A percentile compares a stretch with the other conserved stretches of the same genome.
phyloP scores from a whole-genome alignment of 2,888 invertebrate species.

The Chaetogeoica ovagalla region DNA sequence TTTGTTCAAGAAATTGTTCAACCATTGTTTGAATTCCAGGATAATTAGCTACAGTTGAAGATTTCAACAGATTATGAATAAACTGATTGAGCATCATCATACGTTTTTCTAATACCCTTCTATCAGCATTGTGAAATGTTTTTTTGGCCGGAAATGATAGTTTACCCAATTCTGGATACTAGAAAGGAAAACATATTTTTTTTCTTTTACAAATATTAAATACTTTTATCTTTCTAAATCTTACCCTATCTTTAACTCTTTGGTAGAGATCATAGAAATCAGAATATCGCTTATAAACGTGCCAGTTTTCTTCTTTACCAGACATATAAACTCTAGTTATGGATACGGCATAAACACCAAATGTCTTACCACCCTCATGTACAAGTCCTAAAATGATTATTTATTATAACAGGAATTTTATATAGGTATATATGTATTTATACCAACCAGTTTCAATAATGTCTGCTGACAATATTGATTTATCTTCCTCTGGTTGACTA shows the following conservation, averaged over 20 bases:
- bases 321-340: constrained; percentile 70
- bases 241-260: constrained; percentile 74
- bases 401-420: background rate
- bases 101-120: constrained; percentile 79
- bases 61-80: constrained; percentile 71
- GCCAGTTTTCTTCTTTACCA: constrained; percentile 79
- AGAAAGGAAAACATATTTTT: constrained; percentile 57
- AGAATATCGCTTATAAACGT: constrained; percentile 88
- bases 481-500: constrained; percentile 39
- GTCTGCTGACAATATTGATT: constrained; percentile 59
- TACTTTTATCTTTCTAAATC: constrained; percentile 41
- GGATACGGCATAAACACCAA: constrained; percentile 85
- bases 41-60: constrained; percentile 66
- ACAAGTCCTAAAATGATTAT: constrained; percentile 67
- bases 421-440: background rate
- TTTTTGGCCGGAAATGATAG: constrained; percentile 89
- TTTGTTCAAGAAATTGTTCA: constrained; percentile 68
- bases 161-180: constrained; percentile 78
- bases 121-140: constrained; percentile 89
- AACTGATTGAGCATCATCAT: constrained; percentile 82
- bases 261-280: constrained; percentile 90
- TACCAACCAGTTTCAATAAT: constrained; percentile 56
- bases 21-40: constrained; percentile 68
- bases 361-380: constrained; percentile 80
- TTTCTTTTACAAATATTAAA: background rate